These are phyloP conservation scores for Hormiphora californensis DNA, from an alignment of 37 sponge, comb jelly and placozoan genomes.

Conservation along the genomic window DNA sequence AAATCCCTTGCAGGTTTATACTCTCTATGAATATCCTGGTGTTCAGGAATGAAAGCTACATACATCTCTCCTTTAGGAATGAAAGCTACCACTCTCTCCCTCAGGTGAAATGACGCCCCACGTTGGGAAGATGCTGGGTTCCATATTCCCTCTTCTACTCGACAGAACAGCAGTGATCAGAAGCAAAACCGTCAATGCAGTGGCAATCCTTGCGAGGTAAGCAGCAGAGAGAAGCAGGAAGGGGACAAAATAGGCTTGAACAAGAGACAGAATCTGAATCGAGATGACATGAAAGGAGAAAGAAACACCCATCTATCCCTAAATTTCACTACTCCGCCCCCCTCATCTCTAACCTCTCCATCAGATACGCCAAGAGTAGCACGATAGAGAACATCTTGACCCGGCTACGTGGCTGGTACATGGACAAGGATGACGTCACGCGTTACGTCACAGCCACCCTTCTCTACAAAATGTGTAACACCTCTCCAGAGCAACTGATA, in stretches of 20 bases:
- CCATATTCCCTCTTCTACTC: background rate
- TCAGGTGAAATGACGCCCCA: background rate
- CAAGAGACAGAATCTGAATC: too few species aligned
- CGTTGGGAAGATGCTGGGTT: slow-evolving; percentile 53
- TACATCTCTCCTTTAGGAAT: too few species aligned
- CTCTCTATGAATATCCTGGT: too few species aligned
- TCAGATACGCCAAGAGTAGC: slow-evolving; percentile 6
- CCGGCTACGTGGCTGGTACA: background rate
- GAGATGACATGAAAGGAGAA: too few species aligned
- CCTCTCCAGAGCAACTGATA: slow-evolving; percentile 1
- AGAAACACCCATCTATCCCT: too few species aligned
- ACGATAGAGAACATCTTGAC: slow-evolving; percentile 28
- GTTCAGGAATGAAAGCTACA: too few species aligned
- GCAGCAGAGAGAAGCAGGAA: background rate
- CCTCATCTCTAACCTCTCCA: too few species aligned
- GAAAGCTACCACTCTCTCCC: too few species aligned
- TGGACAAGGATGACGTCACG: slow-evolving; percentile 19
- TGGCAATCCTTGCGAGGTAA: slow-evolving; percentile 13
- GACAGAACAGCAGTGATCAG: slow-evolving; percentile 8
- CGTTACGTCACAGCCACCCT: background rate
- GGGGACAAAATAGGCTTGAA: too few species aligned
- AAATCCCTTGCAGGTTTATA: too few species aligned
- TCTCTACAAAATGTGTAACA: slow-evolving; percentile 5
- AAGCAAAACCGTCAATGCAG: background rate
- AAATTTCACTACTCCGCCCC: too few species aligned